phyloP scores from a whole-genome alignment of 1,140 invertebrate species.

The Diuraphis noxia region DNA sequence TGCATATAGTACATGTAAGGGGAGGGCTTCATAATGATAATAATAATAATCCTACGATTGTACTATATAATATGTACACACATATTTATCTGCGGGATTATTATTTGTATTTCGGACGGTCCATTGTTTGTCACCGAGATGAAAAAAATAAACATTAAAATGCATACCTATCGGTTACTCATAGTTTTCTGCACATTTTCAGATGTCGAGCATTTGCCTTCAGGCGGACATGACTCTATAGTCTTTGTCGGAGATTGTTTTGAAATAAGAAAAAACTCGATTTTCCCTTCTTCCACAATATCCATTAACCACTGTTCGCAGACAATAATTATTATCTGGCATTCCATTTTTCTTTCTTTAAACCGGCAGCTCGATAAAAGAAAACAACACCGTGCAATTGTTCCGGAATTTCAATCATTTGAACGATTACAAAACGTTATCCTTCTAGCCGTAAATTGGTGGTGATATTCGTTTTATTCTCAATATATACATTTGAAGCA shows the following conservation, averaged over 20 bases:
- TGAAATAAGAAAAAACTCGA: conserved; percentile 40
- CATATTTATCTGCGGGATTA: conserved; percentile 27
- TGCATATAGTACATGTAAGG: not conserved
- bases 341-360: conserved; percentile 51
- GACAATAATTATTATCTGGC: conserved; percentile 53
- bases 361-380: conserved; percentile 35
- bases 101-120: conserved; percentile 34
- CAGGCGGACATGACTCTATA: conserved; percentile 20
- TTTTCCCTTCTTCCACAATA: conserved; percentile 12
- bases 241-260: conserved; percentile 49
- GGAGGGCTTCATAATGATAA: not conserved
- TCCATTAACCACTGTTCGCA: conserved; percentile 43
- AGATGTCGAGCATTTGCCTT: conserved; percentile 46
- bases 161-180: conserved; percentile 35
- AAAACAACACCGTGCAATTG: conserved; percentile 36
- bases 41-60: not conserved
- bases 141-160: conserved; percentile 31
- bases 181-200: conserved; percentile 52
- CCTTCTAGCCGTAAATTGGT: not conserved
- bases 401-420: conserved; percentile 43
- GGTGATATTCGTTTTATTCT: not conserved
- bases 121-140: conserved; percentile 16
- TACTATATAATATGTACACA: not conserved
- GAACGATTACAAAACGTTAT: conserved; percentile 37
- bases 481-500: not conserved